phyloP scores from a whole-genome alignment of 2,888 invertebrate species.

The Spodoptera littoralis region DNA sequence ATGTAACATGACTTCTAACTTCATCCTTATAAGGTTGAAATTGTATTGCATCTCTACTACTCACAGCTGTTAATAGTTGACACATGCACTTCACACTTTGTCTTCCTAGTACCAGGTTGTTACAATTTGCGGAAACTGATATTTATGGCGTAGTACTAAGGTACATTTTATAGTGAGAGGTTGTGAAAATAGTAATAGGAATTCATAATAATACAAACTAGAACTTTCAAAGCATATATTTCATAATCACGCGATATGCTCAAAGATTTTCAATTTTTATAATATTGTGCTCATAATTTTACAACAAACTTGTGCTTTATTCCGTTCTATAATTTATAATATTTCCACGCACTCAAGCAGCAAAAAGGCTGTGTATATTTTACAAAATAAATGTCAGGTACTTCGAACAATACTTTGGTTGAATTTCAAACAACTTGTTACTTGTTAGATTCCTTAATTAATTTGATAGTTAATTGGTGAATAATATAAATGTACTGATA shows the following conservation, averaged over 20 bases:
- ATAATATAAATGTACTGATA: neutral
- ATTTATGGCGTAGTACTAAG: too few relatives aligned
- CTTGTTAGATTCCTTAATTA: slow-evolving; percentile 46
- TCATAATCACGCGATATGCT: slow-evolving; percentile 60
- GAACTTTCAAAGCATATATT: slow-evolving; percentile 54
- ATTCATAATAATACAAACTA: slow-evolving; percentile 26
- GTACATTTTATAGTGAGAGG: too few relatives aligned
- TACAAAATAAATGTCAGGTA: slow-evolving; percentile 66
- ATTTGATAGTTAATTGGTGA: slow-evolving; percentile 16
- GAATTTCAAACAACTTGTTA: slow-evolving; percentile 52
- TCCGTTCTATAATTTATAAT: slow-evolving; percentile 27
- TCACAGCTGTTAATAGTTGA: slow-evolving; percentile 13
- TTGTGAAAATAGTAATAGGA: too few relatives aligned
- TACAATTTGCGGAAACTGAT: too few relatives aligned
- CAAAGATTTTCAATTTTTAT: slow-evolving; percentile 50
- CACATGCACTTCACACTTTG: slow-evolving; percentile 39
- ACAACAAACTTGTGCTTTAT: slow-evolving; percentile 51
- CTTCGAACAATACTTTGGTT: slow-evolving; percentile 73
- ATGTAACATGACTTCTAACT: slow-evolving; percentile 8
- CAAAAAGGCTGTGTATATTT: slow-evolving; percentile 37
- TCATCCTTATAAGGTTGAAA: slow-evolving; percentile 2
- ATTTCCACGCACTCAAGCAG: slow-evolving; percentile 49
- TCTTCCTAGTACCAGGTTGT: slow-evolving; percentile 26
- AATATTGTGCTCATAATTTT: slow-evolving; percentile 55
- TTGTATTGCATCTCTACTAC: slow-evolving; percentile 9